phyloP scores from a whole-genome alignment of 1,140 invertebrate genomes.

The Drosophila busckii region DNA sequence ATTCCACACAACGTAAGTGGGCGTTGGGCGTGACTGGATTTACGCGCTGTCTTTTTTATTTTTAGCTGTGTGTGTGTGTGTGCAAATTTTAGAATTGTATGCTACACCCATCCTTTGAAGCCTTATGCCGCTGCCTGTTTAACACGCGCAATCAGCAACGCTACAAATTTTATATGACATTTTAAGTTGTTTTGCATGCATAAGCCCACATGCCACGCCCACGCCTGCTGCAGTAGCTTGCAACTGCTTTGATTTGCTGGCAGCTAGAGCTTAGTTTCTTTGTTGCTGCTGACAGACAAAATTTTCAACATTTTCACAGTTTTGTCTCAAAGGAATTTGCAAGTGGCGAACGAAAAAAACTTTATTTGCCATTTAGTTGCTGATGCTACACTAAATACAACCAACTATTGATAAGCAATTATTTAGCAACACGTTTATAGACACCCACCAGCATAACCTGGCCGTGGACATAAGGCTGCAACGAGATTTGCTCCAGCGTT shows the following conservation, averaged over 20 bases:
- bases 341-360: too few relatives aligned
- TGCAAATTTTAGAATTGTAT: constrained; percentile 3
- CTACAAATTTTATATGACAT: constrained; percentile 76
- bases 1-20: too few relatives aligned
- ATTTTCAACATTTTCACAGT: too few relatives aligned
- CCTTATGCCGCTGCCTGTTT: constrained; percentile 38
- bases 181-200: constrained; percentile 74
- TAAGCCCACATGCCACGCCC: constrained; percentile 8
- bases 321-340: too few relatives aligned
- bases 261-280: too few relatives aligned
- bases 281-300: too few relatives aligned
- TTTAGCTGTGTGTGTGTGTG: constrained; percentile 3
- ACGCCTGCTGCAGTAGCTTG: constrained; percentile 31
- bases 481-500: constrained; percentile 8
- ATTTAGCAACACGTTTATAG: constrained; percentile 16
- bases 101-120: constrained; percentile 2
- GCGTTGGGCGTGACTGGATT: constrained; percentile 65
- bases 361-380: too few relatives aligned
- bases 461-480: constrained; percentile 20
- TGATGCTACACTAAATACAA: too few relatives aligned
- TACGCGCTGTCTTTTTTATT: constrained; percentile 39
- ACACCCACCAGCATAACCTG: constrained; percentile 21
- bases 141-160: constrained; percentile 71
- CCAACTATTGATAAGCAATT: not conserved
- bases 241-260: too few relatives aligned